Conservation (phyloP, 2,888 invertebrate genomes). For the Leptopilina myrica region DNA sequence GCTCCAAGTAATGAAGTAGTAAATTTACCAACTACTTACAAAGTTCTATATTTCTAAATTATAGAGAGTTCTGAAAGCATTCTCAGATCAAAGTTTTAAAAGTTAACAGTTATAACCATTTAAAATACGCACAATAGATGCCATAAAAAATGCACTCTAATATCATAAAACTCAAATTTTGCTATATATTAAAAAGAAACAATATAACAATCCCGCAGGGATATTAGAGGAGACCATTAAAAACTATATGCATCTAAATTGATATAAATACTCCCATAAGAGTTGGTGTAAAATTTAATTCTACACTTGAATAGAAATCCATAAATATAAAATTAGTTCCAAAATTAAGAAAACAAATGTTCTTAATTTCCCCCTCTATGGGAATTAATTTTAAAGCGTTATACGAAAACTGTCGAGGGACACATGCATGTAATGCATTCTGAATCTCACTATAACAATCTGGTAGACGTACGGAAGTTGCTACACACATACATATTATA, state of each 20-base stretch:
- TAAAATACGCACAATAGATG: neutral
- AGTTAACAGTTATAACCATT: slow-evolving; percentile 5
- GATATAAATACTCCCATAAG: too few relatives aligned
- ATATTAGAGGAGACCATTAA: too few relatives aligned
- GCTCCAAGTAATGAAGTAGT: slow-evolving; percentile 29
- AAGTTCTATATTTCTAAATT: slow-evolving; percentile 22
- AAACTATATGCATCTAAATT: too few relatives aligned
- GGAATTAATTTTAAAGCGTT: slow-evolving; percentile 13
- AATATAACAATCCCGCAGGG: too few relatives aligned
- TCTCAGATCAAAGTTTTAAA: slow-evolving; percentile 4
- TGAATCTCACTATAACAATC: slow-evolving; percentile 52
- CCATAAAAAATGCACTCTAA: neutral
- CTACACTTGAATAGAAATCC: too few relatives aligned
- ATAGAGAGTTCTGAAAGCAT: slow-evolving; percentile 24
- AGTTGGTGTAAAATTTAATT: too few relatives aligned
- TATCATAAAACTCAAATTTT: too few relatives aligned
- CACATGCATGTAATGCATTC: slow-evolving; percentile 53
- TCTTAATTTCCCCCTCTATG: neutral
- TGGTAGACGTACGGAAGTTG: slow-evolving; percentile 55
- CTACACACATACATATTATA: slow-evolving; percentile 40
- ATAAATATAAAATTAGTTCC: too few relatives aligned
- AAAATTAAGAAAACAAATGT: too few relatives aligned
- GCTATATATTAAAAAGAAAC: too few relatives aligned
- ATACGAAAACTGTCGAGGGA: slow-evolving; percentile 2
- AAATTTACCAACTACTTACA: slow-evolving; percentile 28